phyloP scores from a whole-genome alignment of 2,113 vertebrate species.

The Xiphorhynchus elegans region DNA sequence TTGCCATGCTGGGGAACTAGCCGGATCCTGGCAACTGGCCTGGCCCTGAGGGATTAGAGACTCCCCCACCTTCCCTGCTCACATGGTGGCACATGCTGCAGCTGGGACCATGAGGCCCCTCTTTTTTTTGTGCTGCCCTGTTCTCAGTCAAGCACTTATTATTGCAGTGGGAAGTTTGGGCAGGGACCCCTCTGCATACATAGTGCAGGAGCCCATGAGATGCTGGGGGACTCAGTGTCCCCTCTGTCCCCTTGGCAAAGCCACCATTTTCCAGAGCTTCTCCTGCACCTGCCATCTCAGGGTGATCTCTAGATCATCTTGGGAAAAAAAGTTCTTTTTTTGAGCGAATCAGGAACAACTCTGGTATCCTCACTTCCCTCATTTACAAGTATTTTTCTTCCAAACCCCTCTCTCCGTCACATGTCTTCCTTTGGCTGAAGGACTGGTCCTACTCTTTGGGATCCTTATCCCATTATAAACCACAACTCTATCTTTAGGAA shows the following conservation, averaged over 20 bases:
- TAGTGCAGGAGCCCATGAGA: background rate
- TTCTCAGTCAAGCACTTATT: background rate
- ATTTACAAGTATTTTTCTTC: background rate
- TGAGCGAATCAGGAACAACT: background rate
- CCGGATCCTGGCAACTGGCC: background rate
- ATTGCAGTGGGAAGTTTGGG: background rate
- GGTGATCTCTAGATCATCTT: background rate
- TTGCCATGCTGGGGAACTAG: background rate
- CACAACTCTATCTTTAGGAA: background rate
- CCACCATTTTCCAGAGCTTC: background rate
- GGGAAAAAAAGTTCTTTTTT: background rate
- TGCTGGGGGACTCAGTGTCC: background rate
- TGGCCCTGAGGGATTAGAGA: background rate
- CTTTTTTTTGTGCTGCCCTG: background rate
- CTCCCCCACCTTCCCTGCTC: background rate
- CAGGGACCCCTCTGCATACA: background rate
- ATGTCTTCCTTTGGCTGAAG: background rate
- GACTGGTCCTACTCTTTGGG: background rate
- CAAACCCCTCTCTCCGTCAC: fast-evolving
- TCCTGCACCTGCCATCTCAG: background rate
- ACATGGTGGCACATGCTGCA: background rate
- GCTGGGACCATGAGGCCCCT: fast-evolving
- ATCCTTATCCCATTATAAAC: background rate
- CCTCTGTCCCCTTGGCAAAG: background rate
- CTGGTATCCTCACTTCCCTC: background rate